These are phyloP conservation scores for Rhizoglyphus robini DNA, from an alignment of 1,140 invertebrate species.

Conservation along the genomic window DNA sequence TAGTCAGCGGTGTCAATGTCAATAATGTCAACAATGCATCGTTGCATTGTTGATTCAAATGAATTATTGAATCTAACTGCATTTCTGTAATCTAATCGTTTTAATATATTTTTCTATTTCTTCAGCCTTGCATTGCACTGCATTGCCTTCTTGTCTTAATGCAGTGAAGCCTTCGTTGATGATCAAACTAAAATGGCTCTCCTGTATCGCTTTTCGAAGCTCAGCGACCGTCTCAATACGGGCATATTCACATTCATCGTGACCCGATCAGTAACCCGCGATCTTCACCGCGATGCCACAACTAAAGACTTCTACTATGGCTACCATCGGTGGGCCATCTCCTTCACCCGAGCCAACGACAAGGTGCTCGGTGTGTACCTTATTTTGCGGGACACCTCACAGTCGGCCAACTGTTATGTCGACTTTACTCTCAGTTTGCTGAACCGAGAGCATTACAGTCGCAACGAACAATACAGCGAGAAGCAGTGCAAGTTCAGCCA, in stretches of 20 bases:
- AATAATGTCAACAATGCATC: too few species aligned
- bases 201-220: slow-evolving; percentile 64
- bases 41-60: too few species aligned
- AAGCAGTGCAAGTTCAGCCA: slow-evolving; percentile 42
- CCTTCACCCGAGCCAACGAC: slow-evolving; percentile 56
- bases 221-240: slow-evolving; percentile 65
- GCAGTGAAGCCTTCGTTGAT: neutral
- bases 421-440: slow-evolving; percentile 71
- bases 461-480: slow-evolving; percentile 65
- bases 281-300: slow-evolving; percentile 62
- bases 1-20: too few species aligned
- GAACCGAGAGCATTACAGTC: slow-evolving; percentile 69
- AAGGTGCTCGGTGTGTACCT: slow-evolving; percentile 65
- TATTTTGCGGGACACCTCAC: slow-evolving; percentile 46
- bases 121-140: too few species aligned
- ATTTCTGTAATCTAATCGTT: too few species aligned
- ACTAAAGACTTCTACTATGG: slow-evolving; percentile 71
- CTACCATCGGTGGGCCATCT: slow-evolving; percentile 73
- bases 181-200: slow-evolving; percentile 49
- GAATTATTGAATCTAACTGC: too few species aligned
- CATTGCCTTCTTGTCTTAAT: neutral
- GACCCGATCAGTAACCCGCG: slow-evolving; percentile 58
- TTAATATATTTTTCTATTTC: too few species aligned
- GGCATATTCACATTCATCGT: slow-evolving; percentile 56
- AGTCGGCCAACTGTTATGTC: slow-evolving; percentile 47